Evolutionary conservation across 2,888 invertebrate species (phyloP).

Genomic region (Nezara viridula): DNA sequence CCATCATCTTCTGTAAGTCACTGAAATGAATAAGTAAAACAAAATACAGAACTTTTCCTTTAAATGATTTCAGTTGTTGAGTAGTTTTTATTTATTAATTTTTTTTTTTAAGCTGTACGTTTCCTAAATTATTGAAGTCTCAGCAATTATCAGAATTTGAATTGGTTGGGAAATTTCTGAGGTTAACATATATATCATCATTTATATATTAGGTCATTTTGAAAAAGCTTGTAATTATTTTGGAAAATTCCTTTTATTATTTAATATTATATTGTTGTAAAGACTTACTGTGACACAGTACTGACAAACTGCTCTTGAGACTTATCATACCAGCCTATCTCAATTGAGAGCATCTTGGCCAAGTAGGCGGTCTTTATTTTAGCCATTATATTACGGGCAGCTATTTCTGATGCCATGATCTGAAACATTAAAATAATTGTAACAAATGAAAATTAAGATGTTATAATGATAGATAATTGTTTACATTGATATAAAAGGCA

Average conservation of each 20-base stretch:
- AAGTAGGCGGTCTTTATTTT: constrained; percentile 52
- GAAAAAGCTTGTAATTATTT: too few relatives aligned
- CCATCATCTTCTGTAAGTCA: constrained; percentile 83
- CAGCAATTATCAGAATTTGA: too few relatives aligned
- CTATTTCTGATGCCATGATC: constrained; percentile 40
- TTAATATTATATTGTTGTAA: background rate
- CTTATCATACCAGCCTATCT: constrained; percentile 52
- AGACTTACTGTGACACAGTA: constrained; percentile 55
- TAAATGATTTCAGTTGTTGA: too few relatives aligned
- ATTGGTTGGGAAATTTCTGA: too few relatives aligned
- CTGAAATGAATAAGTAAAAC: constrained; percentile 70
- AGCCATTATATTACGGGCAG: constrained; percentile 17
- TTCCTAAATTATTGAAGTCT: too few relatives aligned
- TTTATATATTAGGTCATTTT: too few relatives aligned
- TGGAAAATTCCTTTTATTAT: too few relatives aligned
- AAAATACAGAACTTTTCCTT: too few relatives aligned
- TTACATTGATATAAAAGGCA: background rate
- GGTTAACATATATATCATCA: too few relatives aligned
- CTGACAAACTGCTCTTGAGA: constrained; percentile 52
- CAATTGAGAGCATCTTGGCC: constrained; percentile 18
- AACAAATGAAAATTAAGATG: background rate
- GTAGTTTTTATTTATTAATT: too few relatives aligned
- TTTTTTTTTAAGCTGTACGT: too few relatives aligned
- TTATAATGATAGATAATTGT: background rate
- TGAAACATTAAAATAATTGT: background rate